Evolutionary conservation across 1,140 invertebrate species (phyloP).

Genomic region (Harpegnathos saltator): DNA sequence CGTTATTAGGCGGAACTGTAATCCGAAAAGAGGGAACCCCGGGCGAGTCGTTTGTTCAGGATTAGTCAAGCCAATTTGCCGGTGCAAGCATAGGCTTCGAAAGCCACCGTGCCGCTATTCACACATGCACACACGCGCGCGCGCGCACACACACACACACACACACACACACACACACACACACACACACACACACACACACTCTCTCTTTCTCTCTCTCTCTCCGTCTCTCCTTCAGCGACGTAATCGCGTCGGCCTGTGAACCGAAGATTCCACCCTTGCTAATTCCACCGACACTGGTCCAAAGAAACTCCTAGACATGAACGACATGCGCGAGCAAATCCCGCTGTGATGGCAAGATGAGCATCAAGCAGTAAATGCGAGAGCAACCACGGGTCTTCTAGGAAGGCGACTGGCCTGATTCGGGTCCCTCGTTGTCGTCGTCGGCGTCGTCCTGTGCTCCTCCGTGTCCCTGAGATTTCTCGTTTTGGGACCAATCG

Average conservation of each 20-base stretch:
- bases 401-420: background rate
- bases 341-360: too few relatives aligned
- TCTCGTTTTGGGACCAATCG: background rate
- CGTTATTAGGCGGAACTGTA: conserved; percentile 7
- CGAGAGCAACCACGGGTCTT: background rate
- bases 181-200: too few relatives aligned
- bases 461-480: background rate
- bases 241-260: conserved; percentile 15
- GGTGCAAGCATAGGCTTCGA: conserved; percentile 22
- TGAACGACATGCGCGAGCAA: background rate
- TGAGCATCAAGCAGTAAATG: too few relatives aligned
- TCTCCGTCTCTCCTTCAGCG: background rate
- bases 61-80: conserved; percentile 24
- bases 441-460: background rate
- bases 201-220: background rate
- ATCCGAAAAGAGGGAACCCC: conserved; percentile 12
- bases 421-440: conserved; percentile 6
- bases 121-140: too few relatives aligned
- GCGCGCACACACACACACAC: too few relatives aligned
- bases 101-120: background rate
- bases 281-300: conserved; percentile 23
- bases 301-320: conserved; percentile 14
- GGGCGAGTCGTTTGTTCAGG: background rate
- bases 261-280: background rate
- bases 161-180: too few relatives aligned